Conservation (phyloP, 2,888 invertebrate genomes). For the Agonopterix subpropinquella region DNA sequence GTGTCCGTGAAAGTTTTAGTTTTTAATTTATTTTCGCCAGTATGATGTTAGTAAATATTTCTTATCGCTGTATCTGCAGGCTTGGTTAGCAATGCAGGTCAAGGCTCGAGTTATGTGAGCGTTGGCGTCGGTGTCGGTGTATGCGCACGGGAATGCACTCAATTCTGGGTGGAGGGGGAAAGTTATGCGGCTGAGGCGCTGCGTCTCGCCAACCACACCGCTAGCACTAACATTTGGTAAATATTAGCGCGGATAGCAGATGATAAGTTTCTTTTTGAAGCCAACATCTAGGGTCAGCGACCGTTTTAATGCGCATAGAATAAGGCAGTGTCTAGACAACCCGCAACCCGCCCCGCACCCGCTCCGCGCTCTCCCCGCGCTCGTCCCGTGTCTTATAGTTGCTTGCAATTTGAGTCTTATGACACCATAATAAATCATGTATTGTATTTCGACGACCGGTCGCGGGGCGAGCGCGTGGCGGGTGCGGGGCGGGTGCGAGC, state of each 20-base stretch:
- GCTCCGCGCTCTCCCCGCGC: no score
- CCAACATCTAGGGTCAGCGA: not conserved
- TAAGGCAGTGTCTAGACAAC: no score
- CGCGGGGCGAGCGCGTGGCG: no score
- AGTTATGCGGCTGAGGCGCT: slow-evolving; percentile 16
- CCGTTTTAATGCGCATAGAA: not conserved
- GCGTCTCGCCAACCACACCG: not conserved
- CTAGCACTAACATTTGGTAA: not conserved
- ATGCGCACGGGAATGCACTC: slow-evolving; percentile 32
- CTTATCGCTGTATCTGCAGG: slow-evolving; percentile 36
- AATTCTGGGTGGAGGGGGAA: slow-evolving; percentile 24
- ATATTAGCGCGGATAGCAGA: not conserved
- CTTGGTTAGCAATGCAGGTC: slow-evolving; percentile 57
- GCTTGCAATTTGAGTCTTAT: no score
- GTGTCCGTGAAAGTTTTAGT: slow-evolving; percentile 1
- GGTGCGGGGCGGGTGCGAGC: no score
- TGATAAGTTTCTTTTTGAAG: no score
- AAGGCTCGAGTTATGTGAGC: slow-evolving; percentile 54
- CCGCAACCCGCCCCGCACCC: no score
- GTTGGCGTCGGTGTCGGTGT: slow-evolving; percentile 29
- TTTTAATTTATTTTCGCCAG: slow-evolving; percentile 2
- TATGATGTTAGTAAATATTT: slow-evolving; percentile 14
- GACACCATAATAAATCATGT: no score
- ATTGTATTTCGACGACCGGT: no score
- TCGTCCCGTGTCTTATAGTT: no score